Evolutionary conservation across 2,797 vertebrate genomes (phyloP).

Genomic region (Coregonus sp.): DNA sequence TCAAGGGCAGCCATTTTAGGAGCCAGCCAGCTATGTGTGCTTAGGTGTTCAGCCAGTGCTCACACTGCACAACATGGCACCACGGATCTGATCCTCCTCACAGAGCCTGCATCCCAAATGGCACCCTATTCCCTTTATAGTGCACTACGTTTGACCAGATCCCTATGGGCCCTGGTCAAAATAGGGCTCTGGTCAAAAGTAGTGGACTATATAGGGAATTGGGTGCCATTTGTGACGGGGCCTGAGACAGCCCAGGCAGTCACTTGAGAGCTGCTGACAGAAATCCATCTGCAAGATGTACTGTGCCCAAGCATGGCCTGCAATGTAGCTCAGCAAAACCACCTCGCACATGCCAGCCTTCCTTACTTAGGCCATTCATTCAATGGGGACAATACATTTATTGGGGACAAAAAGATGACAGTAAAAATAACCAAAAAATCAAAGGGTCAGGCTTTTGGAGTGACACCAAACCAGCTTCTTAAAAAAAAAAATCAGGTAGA

Average conservation of each 20-base stretch:
- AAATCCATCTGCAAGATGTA: conserved; percentile 83
- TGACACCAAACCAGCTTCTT: conserved; percentile 32
- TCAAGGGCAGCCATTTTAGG: conserved; percentile 98
- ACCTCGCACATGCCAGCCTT: conserved; percentile 61
- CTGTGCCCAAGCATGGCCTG: conserved; percentile 70
- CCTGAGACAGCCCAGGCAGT: conserved; percentile 61
- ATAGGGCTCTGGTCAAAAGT: background rate
- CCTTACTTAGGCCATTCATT: conserved; percentile 59
- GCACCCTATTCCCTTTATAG: background rate
- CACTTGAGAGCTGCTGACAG: conserved; percentile 80
- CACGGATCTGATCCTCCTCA: conserved; percentile 83
- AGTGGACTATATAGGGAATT: background rate
- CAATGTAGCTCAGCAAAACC: conserved; percentile 73
- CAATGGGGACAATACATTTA: conserved; percentile 65
- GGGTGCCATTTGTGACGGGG: background rate
- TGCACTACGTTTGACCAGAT: too few relatives aligned
- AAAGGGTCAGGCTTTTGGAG: conserved; percentile 56
- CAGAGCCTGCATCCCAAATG: conserved; percentile 47
- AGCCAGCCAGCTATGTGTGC: conserved; percentile 78
- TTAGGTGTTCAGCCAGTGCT: conserved; percentile 82
- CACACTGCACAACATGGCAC: conserved; percentile 92
- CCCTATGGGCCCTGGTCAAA: too few relatives aligned
- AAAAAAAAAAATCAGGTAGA: conserved; percentile 36
- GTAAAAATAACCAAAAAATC: conserved; percentile 26
- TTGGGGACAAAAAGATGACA: conserved; percentile 43